Evolutionary conservation across 2,888 invertebrate genomes (phyloP).

Genomic region (Beris morrisii): DNA sequence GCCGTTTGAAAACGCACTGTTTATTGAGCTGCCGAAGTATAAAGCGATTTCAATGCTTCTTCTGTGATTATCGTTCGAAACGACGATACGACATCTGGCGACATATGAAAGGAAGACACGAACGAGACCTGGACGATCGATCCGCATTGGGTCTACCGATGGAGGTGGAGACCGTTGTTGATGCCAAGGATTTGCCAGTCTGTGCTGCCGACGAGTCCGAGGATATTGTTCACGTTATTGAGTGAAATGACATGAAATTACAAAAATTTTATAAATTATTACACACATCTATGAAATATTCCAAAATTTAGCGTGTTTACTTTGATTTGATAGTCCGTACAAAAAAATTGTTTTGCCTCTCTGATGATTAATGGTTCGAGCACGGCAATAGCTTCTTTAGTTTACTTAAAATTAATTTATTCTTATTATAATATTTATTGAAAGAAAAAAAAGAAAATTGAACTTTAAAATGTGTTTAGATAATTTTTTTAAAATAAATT

Average conservation of each 20-base stretch:
- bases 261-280: too few relatives aligned
- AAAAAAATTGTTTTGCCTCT: too few relatives aligned
- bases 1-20: constrained; percentile 37
- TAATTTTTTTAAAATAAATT: too few relatives aligned
- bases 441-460: too few relatives aligned
- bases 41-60: constrained; percentile 39
- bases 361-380: too few relatives aligned
- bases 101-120: constrained; percentile 38
- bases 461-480: too few relatives aligned
- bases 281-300: too few relatives aligned
- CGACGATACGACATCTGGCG: constrained; percentile 38
- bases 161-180: constrained; percentile 36
- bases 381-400: too few relatives aligned
- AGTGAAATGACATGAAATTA: constrained; percentile 13
- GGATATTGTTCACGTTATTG: constrained; percentile 31
- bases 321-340: too few relatives aligned
- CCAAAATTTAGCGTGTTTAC: too few relatives aligned
- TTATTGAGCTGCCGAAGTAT: constrained; percentile 37
- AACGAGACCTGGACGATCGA: constrained; percentile 20
- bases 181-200: constrained; percentile 32
- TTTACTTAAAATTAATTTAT: too few relatives aligned
- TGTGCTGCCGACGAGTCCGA: constrained; percentile 1
- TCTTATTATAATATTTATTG: too few relatives aligned
- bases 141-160: constrained; percentile 29
- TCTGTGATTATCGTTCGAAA: constrained; percentile 39